Evolutionary conservation across 2,113 vertebrate species (phyloP).

Genomic region (Microcebus murinus): DNA sequence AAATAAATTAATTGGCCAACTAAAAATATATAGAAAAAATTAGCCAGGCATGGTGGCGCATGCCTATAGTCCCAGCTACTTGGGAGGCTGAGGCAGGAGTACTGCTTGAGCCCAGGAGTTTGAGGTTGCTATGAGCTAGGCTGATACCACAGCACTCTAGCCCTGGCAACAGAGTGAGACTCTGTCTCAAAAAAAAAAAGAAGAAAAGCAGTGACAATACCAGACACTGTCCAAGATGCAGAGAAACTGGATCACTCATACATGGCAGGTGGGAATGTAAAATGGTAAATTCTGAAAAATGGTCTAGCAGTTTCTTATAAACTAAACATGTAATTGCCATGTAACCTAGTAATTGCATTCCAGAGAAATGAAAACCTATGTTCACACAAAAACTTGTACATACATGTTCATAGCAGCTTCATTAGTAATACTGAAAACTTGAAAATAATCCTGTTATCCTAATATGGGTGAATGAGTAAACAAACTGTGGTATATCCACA

Average conservation of each 20-base stretch:
- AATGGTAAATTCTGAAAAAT: not conserved
- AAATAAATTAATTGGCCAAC: too few relatives aligned
- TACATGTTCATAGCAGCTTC: not conserved
- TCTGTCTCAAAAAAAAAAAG: too few relatives aligned
- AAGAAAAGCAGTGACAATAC: not conserved
- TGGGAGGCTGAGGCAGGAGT: too few relatives aligned
- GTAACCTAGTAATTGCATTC: not conserved
- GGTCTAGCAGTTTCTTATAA: not conserved
- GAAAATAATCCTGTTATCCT: not conserved
- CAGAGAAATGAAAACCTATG: not conserved
- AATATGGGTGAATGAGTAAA: not conserved
- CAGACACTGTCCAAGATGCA: not conserved
- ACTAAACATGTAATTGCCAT: not conserved
- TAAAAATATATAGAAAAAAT: too few relatives aligned
- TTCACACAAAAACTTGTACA: not conserved
- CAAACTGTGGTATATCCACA: not conserved
- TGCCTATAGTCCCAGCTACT: too few relatives aligned
- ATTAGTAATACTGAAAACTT: not conserved
- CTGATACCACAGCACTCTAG: too few relatives aligned
- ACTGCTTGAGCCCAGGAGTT: too few relatives aligned
- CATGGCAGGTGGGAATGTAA: not conserved
- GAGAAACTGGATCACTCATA: not conserved
- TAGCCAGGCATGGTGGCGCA: too few relatives aligned
- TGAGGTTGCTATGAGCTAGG: too few relatives aligned
- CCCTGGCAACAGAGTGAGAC: too few relatives aligned